Conservation (phyloP, 2,113 vertebrate species). For the Phrynocephalus versicolor region DNA sequence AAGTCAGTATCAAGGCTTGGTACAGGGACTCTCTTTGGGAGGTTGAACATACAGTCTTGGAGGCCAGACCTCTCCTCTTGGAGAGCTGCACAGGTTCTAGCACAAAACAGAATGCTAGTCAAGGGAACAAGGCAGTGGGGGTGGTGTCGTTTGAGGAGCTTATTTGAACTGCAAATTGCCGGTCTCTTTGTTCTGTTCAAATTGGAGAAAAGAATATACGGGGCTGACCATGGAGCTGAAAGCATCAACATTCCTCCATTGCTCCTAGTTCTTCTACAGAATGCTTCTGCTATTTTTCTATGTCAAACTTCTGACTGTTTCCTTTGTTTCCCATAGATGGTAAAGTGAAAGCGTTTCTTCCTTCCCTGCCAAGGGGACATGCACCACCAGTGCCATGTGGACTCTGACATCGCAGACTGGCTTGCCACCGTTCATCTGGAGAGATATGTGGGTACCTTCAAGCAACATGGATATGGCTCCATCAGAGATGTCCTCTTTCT, state of each 20-base stretch:
- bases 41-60: neutral
- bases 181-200: neutral
- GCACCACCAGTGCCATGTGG: conserved; percentile 48
- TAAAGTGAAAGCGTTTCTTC: conserved; percentile 34
- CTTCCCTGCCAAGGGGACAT: conserved; percentile 49
- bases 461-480: conserved; percentile 78
- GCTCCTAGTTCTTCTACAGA: rapidly evolving
- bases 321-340: conserved; percentile 49
- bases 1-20: too few species aligned
- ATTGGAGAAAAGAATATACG: neutral
- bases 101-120: neutral
- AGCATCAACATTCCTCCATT: rapidly evolving
- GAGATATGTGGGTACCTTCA: conserved; percentile 86
- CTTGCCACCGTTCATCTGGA: conserved; percentile 88
- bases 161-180: neutral
- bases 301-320: conserved; percentile 1
- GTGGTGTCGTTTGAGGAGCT: neutral
- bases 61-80: too few species aligned
- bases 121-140: neutral
- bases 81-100: neutral
- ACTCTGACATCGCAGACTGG: conserved; percentile 84
- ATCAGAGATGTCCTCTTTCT: conserved; percentile 80
- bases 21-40: neutral
- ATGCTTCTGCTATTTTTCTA: neutral
- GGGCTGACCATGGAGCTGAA: rapidly evolving